A percentile compares a stretch with the other conserved stretches of the same genome.
phyloP scores from a whole-genome alignment of 2,113 vertebrate species.

The Aspiorhynchus laticeps region DNA sequence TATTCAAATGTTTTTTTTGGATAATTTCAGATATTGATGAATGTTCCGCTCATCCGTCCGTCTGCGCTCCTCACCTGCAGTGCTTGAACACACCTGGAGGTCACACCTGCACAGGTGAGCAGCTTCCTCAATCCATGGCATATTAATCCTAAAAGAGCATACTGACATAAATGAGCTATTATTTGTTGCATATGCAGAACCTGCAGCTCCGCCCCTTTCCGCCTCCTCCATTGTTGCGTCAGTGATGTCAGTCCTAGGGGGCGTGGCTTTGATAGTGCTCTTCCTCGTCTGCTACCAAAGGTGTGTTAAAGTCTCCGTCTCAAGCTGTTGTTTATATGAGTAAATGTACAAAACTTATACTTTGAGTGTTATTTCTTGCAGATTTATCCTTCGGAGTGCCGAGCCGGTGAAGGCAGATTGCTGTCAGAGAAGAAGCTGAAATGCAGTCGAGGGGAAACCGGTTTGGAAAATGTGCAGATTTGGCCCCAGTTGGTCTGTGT shows the following conservation, averaged over 20 bases:
- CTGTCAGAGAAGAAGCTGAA: slow-evolving; percentile 52
- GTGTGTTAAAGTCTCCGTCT: slow-evolving; percentile 45
- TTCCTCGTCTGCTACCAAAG: slow-evolving; percentile 68
- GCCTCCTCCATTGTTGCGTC: slow-evolving; percentile 63
- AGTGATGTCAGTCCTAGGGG: slow-evolving; percentile 66
- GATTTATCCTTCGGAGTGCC: slow-evolving; percentile 39
- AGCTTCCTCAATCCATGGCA: not conserved
- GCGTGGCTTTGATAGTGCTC: slow-evolving; percentile 60
- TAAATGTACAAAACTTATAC: not conserved
- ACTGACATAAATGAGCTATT: not conserved
- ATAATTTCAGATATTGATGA: slow-evolving; percentile 73
- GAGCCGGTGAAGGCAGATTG: not conserved
- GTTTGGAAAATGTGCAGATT: slow-evolving; percentile 11
- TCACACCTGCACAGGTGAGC: slow-evolving; percentile 65
- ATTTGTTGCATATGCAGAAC: slow-evolving; percentile 61
- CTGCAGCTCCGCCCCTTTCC: slow-evolving; percentile 52
- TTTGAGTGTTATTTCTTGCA: not conserved
- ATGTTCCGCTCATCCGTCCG: slow-evolving; percentile 64
- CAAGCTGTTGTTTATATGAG: not conserved
- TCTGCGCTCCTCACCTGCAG: slow-evolving; percentile 66
- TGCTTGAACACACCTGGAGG: slow-evolving; percentile 74
- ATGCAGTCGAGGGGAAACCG: not conserved
- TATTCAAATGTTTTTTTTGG: not conserved
- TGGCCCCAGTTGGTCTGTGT: not conserved
- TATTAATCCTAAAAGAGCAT: not conserved